Evolutionary conservation across 92 coral and sea anemone species (phyloP).

Genomic region (Umimayanthus kanabou): DNA sequence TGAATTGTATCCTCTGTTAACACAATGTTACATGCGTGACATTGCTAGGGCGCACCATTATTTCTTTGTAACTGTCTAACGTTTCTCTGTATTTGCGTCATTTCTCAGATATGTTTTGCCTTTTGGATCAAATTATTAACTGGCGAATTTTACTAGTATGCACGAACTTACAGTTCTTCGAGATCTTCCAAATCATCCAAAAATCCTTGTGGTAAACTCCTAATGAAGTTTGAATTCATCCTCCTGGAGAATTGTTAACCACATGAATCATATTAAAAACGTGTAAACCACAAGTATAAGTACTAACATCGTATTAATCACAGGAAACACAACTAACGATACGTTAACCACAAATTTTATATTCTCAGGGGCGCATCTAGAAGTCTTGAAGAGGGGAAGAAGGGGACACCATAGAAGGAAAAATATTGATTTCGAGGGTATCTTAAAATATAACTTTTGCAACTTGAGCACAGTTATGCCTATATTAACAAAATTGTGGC

Average conservation of each 20-base stretch:
- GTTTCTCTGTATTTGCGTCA: too few species aligned
- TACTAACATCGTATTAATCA: not conserved
- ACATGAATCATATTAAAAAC: too few species aligned
- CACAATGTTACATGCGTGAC: too few species aligned
- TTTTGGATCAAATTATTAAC: not conserved
- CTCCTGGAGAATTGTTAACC: slow-evolving; percentile 19
- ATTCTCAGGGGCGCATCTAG: too few species aligned
- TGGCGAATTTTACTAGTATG: not conserved
- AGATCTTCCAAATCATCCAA: slow-evolving; percentile 21
- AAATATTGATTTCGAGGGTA: too few species aligned
- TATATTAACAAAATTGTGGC: too few species aligned
- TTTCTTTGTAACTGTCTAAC: not conserved
- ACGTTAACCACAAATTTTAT: not conserved
- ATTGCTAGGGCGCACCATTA: not conserved
- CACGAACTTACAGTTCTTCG: slow-evolving; percentile 35
- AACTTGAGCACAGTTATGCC: too few species aligned
- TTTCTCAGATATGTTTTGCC: not conserved
- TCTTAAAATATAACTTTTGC: too few species aligned
- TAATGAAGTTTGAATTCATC: slow-evolving; percentile 32
- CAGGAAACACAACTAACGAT: not conserved
- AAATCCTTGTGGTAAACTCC: slow-evolving; percentile 11
- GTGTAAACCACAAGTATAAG: not conserved
- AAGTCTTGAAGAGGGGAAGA: too few species aligned
- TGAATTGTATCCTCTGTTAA: too few species aligned
- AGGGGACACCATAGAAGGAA: too few species aligned